Conservation (phyloP, 2,113 vertebrate species). For the Sterrhoptilus dennistouni region DNA sequence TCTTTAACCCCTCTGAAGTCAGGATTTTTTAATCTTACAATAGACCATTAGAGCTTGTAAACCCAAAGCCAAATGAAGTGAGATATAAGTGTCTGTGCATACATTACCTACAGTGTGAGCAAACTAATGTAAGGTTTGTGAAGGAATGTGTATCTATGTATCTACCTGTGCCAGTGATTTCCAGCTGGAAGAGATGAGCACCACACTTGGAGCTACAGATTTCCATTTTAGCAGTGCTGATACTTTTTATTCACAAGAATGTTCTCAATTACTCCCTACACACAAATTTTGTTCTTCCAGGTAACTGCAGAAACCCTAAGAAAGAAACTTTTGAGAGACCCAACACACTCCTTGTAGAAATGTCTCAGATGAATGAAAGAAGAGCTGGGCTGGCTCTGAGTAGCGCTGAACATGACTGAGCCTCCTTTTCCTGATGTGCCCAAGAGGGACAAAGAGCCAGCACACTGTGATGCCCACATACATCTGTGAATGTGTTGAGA, state of each 20-base stretch:
- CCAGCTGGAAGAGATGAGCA: not conserved
- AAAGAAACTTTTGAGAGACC: not conserved
- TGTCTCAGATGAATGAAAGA: not conserved
- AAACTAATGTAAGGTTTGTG: not conserved
- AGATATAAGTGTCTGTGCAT: not conserved
- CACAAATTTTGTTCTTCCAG: not conserved
- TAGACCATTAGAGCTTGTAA: not conserved
- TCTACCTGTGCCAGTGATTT: not conserved
- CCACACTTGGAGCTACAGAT: not conserved
- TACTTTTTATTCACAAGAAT: not conserved
- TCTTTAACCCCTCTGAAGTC: not conserved
- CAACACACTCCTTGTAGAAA: not conserved
- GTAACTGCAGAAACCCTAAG: not conserved
- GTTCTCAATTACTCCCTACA: not conserved
- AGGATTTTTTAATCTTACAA: not conserved
- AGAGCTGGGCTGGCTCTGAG: not conserved
- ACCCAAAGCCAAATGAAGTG: not conserved
- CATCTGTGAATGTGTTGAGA: not conserved
- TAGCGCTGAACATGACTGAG: not conserved
- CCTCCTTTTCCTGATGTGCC: not conserved
- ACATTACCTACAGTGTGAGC: not conserved
- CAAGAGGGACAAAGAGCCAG: not conserved
- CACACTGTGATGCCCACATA: not conserved
- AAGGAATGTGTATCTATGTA: not conserved
- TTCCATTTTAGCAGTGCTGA: not conserved